phyloP scores from a whole-genome alignment of 2,888 invertebrate genomes.

The Ptilodon capucinus region DNA sequence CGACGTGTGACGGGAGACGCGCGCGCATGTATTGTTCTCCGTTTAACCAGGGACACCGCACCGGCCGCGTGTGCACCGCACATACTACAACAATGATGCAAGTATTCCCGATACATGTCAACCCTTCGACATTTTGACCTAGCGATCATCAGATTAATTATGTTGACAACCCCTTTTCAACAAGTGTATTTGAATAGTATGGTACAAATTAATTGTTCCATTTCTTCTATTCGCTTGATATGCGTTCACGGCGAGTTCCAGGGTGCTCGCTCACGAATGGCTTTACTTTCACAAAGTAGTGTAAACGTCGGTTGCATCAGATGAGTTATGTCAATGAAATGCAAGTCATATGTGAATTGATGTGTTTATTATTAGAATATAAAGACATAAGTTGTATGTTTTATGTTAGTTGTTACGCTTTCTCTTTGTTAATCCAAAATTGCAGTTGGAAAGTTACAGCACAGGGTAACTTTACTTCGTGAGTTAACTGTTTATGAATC shows the following conservation, averaged over 20 bases:
- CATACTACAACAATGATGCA: not conserved
- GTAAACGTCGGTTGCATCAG: not conserved
- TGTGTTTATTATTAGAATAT: slow-evolving; percentile 40
- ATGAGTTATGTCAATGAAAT: not conserved
- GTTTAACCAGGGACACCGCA: slow-evolving; percentile 3
- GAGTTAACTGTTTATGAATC: slow-evolving; percentile 27
- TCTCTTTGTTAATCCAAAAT: slow-evolving; percentile 37
- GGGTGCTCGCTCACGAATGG: no score
- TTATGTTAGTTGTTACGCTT: slow-evolving; percentile 53
- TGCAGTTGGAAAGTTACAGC: slow-evolving; percentile 41
- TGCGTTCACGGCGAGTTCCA: no score
- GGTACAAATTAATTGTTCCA: not conserved
- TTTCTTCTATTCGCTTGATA: not conserved
- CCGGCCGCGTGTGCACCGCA: not conserved
- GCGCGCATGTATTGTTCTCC: slow-evolving; percentile 9
- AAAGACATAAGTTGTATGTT: slow-evolving; percentile 50
- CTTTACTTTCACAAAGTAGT: no score
- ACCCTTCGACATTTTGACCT: not conserved
- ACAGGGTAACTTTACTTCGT: slow-evolving; percentile 47
- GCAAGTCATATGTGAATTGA: slow-evolving; percentile 41
- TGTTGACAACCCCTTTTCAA: no score
- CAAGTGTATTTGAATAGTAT: no score
- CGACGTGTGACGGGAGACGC: slow-evolving; percentile 67
- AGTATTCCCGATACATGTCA: not conserved
- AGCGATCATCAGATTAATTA: not conserved